phyloP scores from a whole-genome alignment of 2,888 invertebrate species.

The Cryptus armator region DNA sequence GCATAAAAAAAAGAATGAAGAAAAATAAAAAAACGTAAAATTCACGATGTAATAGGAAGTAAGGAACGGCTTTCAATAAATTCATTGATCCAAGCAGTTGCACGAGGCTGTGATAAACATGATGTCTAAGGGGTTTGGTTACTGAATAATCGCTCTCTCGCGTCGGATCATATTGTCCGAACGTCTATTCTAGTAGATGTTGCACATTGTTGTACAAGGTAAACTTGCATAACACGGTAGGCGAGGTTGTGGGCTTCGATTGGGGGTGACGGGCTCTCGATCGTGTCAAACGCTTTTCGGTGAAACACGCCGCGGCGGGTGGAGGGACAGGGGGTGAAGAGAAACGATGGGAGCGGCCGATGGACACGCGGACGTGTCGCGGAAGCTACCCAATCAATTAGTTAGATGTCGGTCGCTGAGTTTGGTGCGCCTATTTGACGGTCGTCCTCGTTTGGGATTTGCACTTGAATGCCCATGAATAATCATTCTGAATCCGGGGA shows the following conservation, averaged over 20 bases:
- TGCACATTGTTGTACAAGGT: conserved; percentile 1
- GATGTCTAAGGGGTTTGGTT: neutral
- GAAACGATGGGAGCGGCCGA: neutral
- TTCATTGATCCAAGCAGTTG: neutral
- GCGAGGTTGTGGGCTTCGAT: neutral
- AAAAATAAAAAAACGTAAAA: conserved; percentile 23
- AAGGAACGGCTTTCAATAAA: conserved; percentile 16
- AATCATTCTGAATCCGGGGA: conserved; percentile 71
- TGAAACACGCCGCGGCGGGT: conserved; percentile 25
- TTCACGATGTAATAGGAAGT: conserved; percentile 27
- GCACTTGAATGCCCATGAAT: conserved; percentile 78
- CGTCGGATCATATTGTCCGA: neutral
- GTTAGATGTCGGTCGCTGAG: conserved; percentile 74
- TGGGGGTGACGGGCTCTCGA: conserved; percentile 12
- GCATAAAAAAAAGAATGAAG: neutral
- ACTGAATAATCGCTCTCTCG: neutral
- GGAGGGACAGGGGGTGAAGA: conserved; percentile 3
- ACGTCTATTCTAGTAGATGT: neutral
- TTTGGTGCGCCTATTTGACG: conserved; percentile 74
- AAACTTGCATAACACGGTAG: conserved; percentile 4
- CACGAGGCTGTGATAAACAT: neutral
- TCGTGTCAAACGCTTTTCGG: conserved; percentile 63
- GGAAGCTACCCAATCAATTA: conserved; percentile 78
- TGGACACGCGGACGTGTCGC: conserved; percentile 64
- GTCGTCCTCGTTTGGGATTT: conserved; percentile 74